These are phyloP conservation scores for Cerastoderma edule DNA, from an alignment of 2,888 invertebrate genomes.

Conservation along the genomic window DNA sequence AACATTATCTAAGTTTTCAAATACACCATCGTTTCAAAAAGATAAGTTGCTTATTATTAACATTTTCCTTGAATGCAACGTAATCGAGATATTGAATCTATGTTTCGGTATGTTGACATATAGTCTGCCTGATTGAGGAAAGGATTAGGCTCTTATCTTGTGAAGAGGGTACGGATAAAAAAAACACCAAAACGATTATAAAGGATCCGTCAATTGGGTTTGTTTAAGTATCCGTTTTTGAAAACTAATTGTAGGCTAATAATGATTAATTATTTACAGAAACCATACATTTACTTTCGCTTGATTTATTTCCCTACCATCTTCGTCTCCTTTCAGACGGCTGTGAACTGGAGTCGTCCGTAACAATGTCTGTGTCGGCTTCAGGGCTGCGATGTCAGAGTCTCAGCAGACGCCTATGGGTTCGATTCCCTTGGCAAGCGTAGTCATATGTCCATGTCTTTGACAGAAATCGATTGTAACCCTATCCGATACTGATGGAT, in stretches of 20 bases:
- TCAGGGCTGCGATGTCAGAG: no score
- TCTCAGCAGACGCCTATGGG: no score
- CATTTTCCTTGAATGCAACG: neutral
- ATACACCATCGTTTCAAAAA: neutral
- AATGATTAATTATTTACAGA: neutral
- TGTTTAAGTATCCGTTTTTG: neutral
- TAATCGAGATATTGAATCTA: no score
- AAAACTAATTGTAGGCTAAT: conserved; percentile 1
- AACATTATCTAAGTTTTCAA: neutral
- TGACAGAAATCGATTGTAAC: no score
- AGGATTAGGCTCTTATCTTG: no score
- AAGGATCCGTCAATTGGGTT: neutral
- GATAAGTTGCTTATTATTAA: conserved; percentile 10
- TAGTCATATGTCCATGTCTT: no score
- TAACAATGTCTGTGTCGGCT: neutral
- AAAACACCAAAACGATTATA: neutral
- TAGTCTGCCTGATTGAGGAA: no score
- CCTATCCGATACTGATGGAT: no score
- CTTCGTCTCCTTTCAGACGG: neutral
- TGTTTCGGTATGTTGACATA: no score
- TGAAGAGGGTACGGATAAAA: neutral
- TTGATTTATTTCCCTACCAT: no score
- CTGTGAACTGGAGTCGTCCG: neutral
- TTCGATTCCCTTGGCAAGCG: no score
- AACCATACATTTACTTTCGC: no score